Percentiles rank a stretch among this genome's conserved stretches.
Evolutionary conservation across 92 coral and sea anemone species (phyloP).

Genomic region (Porites cylindrica): DNA sequence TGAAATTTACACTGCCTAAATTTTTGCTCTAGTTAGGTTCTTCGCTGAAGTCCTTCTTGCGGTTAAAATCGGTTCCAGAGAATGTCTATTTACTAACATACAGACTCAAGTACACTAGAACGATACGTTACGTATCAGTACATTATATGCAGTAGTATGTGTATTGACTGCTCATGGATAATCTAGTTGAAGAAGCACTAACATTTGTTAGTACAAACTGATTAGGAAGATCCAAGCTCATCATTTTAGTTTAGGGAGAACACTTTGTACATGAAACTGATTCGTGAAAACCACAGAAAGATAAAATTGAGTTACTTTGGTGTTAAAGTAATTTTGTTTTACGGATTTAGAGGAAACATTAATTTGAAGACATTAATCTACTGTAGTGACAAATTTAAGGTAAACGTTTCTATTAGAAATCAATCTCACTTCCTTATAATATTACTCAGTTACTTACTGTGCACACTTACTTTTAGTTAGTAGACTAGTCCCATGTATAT

Average conservation of each 20-base stretch:
- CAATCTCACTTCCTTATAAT: not conserved
- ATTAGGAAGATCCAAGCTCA: conserved; percentile 8
- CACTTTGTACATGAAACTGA: not conserved
- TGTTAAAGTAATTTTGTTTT: not conserved
- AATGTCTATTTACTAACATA: conserved; percentile 15
- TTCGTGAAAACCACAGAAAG: not conserved
- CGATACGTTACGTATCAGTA: not conserved
- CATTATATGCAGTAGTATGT: not conserved
- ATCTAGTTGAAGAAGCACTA: conserved; percentile 8
- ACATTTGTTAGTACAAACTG: not conserved
- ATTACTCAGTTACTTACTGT: too few relatives aligned
- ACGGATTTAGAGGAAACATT: not conserved
- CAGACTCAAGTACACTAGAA: not conserved
- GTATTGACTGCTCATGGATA: not conserved
- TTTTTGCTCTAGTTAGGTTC: not conserved
- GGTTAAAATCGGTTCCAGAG: not conserved
- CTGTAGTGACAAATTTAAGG: not conserved
- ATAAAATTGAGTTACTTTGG: not conserved
- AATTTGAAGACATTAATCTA: conserved; percentile 7
- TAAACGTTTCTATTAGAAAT: conserved; percentile 19
- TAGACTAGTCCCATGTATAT: too few relatives aligned
- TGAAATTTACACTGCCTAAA: not conserved
- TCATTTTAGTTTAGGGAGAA: not conserved
- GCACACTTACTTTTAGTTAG: too few relatives aligned
- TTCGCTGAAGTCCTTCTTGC: not conserved